These are phyloP conservation scores for Ciconia boyciana DNA, from an alignment of 2,113 vertebrate species.

Conservation along the genomic window DNA sequence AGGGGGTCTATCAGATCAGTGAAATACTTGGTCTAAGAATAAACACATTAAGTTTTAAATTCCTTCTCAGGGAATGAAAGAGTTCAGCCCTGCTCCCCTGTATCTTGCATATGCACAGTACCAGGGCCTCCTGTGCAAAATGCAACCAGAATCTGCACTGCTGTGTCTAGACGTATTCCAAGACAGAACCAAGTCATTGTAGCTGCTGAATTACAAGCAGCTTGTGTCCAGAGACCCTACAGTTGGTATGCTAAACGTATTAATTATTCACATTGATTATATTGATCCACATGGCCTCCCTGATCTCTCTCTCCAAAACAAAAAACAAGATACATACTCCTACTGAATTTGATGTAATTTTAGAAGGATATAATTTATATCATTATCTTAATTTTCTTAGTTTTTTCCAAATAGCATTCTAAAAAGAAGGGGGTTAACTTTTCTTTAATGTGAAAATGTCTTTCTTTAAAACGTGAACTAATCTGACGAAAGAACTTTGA, in stretches of 20 bases:
- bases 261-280: slow-evolving; percentile 19
- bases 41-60: background rate
- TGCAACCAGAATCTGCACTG: background rate
- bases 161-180: background rate
- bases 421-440: background rate
- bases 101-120: background rate
- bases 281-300: background rate
- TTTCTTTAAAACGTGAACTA: background rate
- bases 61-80: background rate
- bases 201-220: background rate
- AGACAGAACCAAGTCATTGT: background rate
- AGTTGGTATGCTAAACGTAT: background rate
- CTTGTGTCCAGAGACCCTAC: background rate
- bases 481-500: background rate
- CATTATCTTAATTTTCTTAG: background rate
- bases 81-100: background rate
- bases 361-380: background rate
- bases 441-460: background rate
- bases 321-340: background rate
- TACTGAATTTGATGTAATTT: background rate
- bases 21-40: background rate
- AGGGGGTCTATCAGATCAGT: background rate
- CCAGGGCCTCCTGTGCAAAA: background rate
- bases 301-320: background rate
- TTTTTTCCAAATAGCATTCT: background rate